These are phyloP conservation scores for Nothoprocta pentlandii DNA, from an alignment of 2,113 vertebrate genomes.

Conservation along the genomic window DNA sequence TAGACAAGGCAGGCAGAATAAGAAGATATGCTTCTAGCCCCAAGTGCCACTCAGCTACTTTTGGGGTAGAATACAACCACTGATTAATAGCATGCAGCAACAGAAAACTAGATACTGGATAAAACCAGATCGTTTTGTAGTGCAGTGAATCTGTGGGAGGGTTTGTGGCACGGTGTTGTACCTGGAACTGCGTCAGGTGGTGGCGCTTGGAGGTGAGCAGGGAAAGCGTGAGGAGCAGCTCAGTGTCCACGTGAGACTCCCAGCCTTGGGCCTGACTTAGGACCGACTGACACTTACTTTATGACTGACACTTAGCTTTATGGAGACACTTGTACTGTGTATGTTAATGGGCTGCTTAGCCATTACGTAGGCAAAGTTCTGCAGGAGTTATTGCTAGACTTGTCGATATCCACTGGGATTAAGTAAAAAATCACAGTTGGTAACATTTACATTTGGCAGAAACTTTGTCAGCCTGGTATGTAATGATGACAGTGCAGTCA, in stretches of 20 bases:
- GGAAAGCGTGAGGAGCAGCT: constrained; percentile 4
- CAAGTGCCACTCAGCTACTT: background rate
- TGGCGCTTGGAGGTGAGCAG: background rate
- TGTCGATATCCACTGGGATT: constrained; percentile 30
- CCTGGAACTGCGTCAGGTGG: background rate
- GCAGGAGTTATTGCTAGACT: constrained; percentile 31
- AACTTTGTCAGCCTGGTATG: constrained; percentile 3
- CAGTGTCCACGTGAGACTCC: accelerated
- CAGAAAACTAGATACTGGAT: background rate
- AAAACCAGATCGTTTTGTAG: background rate
- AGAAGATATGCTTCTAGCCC: background rate
- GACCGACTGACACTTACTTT: background rate
- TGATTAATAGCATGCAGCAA: background rate
- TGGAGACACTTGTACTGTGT: background rate
- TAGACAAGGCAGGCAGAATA: background rate
- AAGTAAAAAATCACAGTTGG: constrained; percentile 23
- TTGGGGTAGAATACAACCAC: background rate
- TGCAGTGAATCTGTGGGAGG: background rate
- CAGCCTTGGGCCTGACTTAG: background rate
- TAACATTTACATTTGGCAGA: constrained; percentile 21
- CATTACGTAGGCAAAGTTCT: constrained; percentile 4
- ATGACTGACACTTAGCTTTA: background rate
- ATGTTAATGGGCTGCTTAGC: constrained; percentile 22
- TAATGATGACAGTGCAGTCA: background rate
- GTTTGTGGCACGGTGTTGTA: background rate